Conservation (phyloP, 2,888 invertebrate genomes). For the Campopleginae sp. region DNA sequence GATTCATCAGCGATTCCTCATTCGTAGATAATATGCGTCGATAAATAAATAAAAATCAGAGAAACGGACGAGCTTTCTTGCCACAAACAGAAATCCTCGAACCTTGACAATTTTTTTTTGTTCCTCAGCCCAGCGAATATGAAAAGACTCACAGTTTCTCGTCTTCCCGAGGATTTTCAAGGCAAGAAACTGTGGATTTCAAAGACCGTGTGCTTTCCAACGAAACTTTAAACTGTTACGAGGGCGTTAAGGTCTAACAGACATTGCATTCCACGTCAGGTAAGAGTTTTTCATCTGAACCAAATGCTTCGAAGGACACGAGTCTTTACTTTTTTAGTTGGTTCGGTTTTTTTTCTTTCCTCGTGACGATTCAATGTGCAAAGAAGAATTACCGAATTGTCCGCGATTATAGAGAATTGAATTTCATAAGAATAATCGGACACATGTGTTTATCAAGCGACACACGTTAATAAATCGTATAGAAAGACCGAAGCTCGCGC, state of each 20-base stretch:
- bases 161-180: constrained; percentile 50
- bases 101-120: constrained; percentile 50
- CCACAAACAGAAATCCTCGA: constrained; percentile 42
- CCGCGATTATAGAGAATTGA: too few relatives aligned
- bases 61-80: constrained; percentile 21
- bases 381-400: too few relatives aligned
- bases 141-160: constrained; percentile 13
- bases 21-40: background rate
- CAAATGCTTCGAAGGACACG: background rate
- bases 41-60: background rate
- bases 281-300: background rate
- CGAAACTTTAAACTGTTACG: constrained; percentile 37
- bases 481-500: background rate
- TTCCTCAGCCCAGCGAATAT: background rate
- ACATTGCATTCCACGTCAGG: background rate
- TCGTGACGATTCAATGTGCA: too few relatives aligned
- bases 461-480: background rate
- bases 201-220: constrained; percentile 4
- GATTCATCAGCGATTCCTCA: background rate
- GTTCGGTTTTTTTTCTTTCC: too few relatives aligned
- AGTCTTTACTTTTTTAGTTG: too few relatives aligned
- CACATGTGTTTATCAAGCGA: background rate
- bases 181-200: constrained; percentile 29
- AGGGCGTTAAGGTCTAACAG: constrained; percentile 30
- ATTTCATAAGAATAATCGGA: too few relatives aligned